Percentiles rank a stretch among this genome's conserved stretches.
These are phyloP conservation scores for Enteromius treurensis DNA, from an alignment of 2,797 vertebrate genomes.

Conservation along the genomic window DNA sequence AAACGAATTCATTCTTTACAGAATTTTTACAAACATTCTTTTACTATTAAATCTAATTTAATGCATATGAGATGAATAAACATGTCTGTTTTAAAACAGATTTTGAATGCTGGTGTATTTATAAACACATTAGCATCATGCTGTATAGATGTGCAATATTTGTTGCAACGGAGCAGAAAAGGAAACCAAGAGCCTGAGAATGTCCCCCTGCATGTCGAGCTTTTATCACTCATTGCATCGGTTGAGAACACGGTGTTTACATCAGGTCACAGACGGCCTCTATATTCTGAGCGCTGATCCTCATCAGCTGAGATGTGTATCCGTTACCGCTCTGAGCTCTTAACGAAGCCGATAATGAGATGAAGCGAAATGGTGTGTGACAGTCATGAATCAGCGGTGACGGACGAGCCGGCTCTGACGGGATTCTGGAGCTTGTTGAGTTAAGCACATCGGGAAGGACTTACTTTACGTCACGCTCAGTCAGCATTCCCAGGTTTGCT, in stretches of 20 bases:
- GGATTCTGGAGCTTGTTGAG: constrained; percentile 44
- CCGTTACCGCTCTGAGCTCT: constrained; percentile 27
- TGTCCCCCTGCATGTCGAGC: neutral
- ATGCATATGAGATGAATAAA: neutral
- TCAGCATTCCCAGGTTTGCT: neutral
- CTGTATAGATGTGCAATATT: neutral
- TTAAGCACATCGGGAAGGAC: constrained; percentile 29
- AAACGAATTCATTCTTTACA: neutral
- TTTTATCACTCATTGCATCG: neutral
- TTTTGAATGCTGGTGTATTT: neutral
- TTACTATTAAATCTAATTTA: neutral
- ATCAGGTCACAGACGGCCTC: neutral
- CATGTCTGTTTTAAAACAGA: neutral
- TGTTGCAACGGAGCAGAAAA: neutral
- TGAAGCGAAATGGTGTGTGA: constrained; percentile 43
- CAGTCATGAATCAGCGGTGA: constrained; percentile 42
- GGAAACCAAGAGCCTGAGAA: neutral
- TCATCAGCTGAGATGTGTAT: constrained; percentile 6
- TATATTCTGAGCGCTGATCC: neutral
- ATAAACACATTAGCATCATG: neutral
- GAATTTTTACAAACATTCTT: too few species aligned
- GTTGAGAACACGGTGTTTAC: neutral
- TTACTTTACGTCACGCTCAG: constrained; percentile 2
- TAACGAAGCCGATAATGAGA: constrained; percentile 56
- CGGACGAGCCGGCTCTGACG: constrained; percentile 24